Percentiles rank a stretch among this genome's conserved stretches.
Conservation (phyloP, 2,113 vertebrate genomes). For the Saccopteryx bilineata region DNA sequence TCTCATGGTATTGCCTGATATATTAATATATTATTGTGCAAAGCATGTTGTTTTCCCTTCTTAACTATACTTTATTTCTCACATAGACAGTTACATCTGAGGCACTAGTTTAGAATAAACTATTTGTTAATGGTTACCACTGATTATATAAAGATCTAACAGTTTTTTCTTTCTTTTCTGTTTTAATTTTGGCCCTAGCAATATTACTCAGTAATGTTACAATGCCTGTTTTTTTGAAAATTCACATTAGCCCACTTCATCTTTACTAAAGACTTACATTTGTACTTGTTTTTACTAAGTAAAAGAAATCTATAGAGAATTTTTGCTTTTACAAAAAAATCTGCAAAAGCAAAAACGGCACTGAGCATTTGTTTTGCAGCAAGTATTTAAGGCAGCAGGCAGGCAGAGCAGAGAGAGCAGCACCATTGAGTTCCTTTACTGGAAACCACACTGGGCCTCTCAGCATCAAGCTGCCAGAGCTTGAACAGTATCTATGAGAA, state of each 20-base stretch:
- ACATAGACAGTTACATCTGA: no score
- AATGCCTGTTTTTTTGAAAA: background rate
- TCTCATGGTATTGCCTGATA: background rate
- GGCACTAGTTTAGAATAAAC: background rate
- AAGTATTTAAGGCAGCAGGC: no score
- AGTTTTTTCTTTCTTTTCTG: background rate
- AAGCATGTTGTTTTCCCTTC: background rate
- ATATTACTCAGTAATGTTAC: background rate
- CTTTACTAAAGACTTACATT: no score
- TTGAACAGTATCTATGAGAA: background rate
- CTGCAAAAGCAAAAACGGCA: no score
- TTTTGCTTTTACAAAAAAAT: no score
- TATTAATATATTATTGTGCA: background rate
- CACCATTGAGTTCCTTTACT: no score
- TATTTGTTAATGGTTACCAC: background rate
- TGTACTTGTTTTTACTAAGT: no score
- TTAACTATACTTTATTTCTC: background rate
- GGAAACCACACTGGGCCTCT: no score
- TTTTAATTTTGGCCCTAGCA: background rate
- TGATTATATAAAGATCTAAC: background rate
- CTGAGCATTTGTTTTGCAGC: no score
- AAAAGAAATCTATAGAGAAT: no score
- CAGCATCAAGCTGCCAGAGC: background rate
- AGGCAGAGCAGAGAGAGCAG: no score
- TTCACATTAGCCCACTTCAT: background rate